Base-by-base conservation (phyloP, 1,140 invertebrate genomes). In the Rhopalosiphum padi region DNA sequence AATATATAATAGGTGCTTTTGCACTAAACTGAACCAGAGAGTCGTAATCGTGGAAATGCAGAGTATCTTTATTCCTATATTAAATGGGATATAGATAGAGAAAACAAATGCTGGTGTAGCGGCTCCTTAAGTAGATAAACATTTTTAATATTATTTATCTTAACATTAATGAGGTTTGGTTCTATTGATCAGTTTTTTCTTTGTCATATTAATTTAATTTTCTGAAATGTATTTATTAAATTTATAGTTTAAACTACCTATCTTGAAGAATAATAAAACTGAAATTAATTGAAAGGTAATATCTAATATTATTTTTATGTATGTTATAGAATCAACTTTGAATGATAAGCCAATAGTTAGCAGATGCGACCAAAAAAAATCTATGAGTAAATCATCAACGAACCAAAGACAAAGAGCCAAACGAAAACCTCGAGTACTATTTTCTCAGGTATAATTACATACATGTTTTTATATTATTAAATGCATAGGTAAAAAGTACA, bases 391-490 rank as follows among this genome's bases (percentile, higher is more conserved):
- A 77, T 22, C 53, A 30, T 87, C 85, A 23, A 68, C 93, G 2
- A 86, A 7, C 9, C 93, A 90, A 68, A 96, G 97, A 94, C 96
- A 96, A 94, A 96, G 97, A 94, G 96, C 96, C 0, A 98, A 98
- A 95, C 96, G 98, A 94, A 99, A 99, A 96, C 98, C 99, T 0
- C 96, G 99, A 86, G 98, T 99, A 0, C 96, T 99, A 0, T 99
- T 99, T 95, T 99, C 98, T 0, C 98, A 97, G 95, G 96, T 96
- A 48, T 48, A 94, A 95, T 94, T 37, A 11, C 30, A 68, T 68
- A 18, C 30, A 68, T 68, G 2, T 18, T n/a, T 68, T 68, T n/a
- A 68, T n/a, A 68, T 68, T n/a, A 68, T 68, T n/a, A 68, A 68
- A 15, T 30, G 18, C 55, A 37, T 43, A 23, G 37, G 82, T 85